Percentiles rank a stretch among this genome's conserved stretches.
These are phyloP conservation scores for Anastrepha ludens DNA, from an alignment of 1,140 invertebrate species.

Conservation along the genomic window DNA sequence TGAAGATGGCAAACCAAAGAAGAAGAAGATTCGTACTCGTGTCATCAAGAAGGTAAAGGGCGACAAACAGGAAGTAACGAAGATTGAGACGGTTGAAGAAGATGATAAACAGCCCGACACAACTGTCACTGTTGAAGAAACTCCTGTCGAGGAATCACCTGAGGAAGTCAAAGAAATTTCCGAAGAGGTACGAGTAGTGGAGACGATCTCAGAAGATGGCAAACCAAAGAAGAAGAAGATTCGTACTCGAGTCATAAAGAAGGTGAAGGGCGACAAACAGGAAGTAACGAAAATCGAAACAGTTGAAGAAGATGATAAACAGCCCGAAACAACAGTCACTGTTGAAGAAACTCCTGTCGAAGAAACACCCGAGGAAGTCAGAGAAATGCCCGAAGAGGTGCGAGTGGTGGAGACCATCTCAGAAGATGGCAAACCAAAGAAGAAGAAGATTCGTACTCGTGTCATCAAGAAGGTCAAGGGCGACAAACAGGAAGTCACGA, in stretches of 20 bases:
- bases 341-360: conserved; percentile 61
- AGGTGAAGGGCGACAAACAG: conserved; percentile 38
- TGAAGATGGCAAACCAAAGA: no score
- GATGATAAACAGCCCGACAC: no score
- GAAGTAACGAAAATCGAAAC: conserved; percentile 56
- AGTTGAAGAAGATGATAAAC: neutral
- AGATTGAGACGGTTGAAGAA: no score
- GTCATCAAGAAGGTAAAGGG: no score
- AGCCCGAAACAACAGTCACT: neutral
- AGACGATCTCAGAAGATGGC: conserved; percentile 40
- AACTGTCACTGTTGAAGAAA: no score
- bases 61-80: no score
- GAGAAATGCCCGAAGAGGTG: conserved; percentile 51
- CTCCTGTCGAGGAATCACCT: no score
- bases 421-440: conserved; percentile 60
- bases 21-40: no score
- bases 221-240: conserved; percentile 45
- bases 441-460: conserved; percentile 62
- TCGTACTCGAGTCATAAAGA: conserved; percentile 43
- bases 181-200: conserved; percentile 49
- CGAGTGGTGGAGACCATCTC: conserved; percentile 52
- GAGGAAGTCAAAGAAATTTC: no score
- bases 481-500: conserved; percentile 59
- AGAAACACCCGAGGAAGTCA: conserved; percentile 57
- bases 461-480: conserved; percentile 63